These are phyloP conservation scores for Syritta pipiens DNA, from an alignment of 2,888 invertebrate genomes.

Conservation along the genomic window DNA sequence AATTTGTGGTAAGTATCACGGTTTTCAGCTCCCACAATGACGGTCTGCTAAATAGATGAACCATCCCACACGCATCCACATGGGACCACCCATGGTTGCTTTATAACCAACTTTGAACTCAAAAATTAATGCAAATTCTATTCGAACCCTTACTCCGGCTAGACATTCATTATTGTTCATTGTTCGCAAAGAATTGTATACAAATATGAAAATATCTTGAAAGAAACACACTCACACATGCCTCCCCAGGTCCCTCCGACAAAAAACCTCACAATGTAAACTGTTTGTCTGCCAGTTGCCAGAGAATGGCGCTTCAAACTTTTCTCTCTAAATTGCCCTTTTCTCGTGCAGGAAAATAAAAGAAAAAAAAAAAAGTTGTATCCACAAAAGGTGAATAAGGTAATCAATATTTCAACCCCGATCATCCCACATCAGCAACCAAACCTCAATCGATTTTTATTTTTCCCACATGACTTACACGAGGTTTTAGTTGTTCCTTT, in stretches of 20 bases:
- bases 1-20: too few species aligned
- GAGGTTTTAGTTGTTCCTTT: not conserved
- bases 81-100: too few species aligned
- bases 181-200: too few species aligned
- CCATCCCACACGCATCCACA: not conserved
- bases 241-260: too few species aligned
- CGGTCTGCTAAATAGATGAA: too few species aligned
- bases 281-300: too few species aligned
- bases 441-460: slow-evolving; percentile 2
- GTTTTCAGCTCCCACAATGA: too few species aligned
- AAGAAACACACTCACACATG: too few species aligned
- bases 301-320: too few species aligned
- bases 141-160: not conserved
- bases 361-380: not conserved
- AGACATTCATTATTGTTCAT: not conserved
- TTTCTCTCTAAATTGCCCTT: too few species aligned
- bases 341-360: not conserved
- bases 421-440: not conserved
- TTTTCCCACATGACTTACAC: slow-evolving; percentile 1
- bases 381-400: slow-evolving; percentile 3
- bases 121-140: not conserved
- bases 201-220: too few species aligned
- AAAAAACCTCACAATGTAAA: too few species aligned
- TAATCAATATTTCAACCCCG: slow-evolving; percentile 3
- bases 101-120: not conserved